A percentile compares a stretch with the other conserved stretches of the same genome.
phyloP scores from a whole-genome alignment of 2,797 vertebrate genomes.

The Holocentrus rufus region DNA sequence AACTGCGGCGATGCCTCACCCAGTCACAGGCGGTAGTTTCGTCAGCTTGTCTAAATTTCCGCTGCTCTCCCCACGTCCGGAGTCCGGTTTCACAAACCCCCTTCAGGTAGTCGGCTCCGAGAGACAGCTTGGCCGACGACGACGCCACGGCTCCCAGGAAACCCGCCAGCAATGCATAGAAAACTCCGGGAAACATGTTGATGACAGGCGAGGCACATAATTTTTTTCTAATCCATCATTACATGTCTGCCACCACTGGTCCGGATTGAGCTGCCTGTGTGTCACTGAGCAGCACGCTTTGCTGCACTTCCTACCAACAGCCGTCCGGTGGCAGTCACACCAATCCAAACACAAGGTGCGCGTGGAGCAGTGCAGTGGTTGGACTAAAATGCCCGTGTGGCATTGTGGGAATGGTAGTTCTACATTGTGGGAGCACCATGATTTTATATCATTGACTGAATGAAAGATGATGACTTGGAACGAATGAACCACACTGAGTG shows the following conservation, averaged over 20 bases:
- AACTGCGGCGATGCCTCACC: slow-evolving; percentile 71
- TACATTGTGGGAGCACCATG: neutral
- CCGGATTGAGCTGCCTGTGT: slow-evolving; percentile 47
- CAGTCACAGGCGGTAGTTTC: slow-evolving; percentile 83
- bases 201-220: slow-evolving; percentile 60
- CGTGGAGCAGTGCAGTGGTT: slow-evolving; percentile 30
- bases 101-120: slow-evolving; percentile 85
- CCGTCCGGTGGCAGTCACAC: slow-evolving; percentile 71
- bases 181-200: slow-evolving; percentile 84
- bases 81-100: slow-evolving; percentile 83
- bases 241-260: slow-evolving; percentile 58
- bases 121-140: slow-evolving; percentile 89
- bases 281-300: slow-evolving; percentile 42
- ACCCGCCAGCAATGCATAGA: slow-evolving; percentile 88
- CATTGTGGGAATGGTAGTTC: slow-evolving; percentile 75
- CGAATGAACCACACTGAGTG: neutral
- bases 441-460: neutral
- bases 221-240: slow-evolving; percentile 54
- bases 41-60: slow-evolving; percentile 75
- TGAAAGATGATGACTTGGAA: neutral
- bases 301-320: slow-evolving; percentile 61
- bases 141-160: slow-evolving; percentile 89
- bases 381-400: slow-evolving; percentile 31
- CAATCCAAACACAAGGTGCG: slow-evolving; percentile 40
- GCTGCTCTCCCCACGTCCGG: slow-evolving; percentile 81